These are phyloP conservation scores for Pristionchus fissidentatus DNA, from an alignment of 2,888 invertebrate genomes.

Conservation along the genomic window DNA sequence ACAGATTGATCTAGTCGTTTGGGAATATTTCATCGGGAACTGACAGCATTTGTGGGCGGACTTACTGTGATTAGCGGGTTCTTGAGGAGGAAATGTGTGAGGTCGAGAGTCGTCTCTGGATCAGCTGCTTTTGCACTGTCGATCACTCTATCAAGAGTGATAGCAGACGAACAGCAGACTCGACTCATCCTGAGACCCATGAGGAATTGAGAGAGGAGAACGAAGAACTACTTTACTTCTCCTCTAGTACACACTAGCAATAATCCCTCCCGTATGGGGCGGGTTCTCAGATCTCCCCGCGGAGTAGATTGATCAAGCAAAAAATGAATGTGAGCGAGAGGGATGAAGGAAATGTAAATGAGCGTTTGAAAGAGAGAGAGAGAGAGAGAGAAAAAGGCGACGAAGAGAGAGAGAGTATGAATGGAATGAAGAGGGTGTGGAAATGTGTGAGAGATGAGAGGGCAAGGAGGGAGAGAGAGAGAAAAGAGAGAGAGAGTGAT, in stretches of 20 bases:
- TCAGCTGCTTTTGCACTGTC: neutral
- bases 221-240: too few relatives aligned
- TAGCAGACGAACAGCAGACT: neutral
- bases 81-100: conserved; percentile 4
- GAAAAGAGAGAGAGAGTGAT: neutral
- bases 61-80: conserved; percentile 21
- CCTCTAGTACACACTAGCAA: too few relatives aligned
- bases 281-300: neutral
- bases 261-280: too few relatives aligned
- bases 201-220: neutral
- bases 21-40: neutral
- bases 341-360: conserved; percentile 1
- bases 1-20: neutral
- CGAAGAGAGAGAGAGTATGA: neutral
- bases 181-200: conserved; percentile 26
- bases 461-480: neutral
- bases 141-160: neutral
- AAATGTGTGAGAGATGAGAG: neutral
- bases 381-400: neutral
- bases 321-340: neutral
- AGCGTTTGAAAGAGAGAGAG: neutral
- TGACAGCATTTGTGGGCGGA: too few relatives aligned
- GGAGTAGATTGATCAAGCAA: neutral
- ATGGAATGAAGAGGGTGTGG: neutral
- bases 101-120: neutral